phyloP scores from a whole-genome alignment of 2,888 invertebrate species.

The Listrodromus nycthemerus region DNA sequence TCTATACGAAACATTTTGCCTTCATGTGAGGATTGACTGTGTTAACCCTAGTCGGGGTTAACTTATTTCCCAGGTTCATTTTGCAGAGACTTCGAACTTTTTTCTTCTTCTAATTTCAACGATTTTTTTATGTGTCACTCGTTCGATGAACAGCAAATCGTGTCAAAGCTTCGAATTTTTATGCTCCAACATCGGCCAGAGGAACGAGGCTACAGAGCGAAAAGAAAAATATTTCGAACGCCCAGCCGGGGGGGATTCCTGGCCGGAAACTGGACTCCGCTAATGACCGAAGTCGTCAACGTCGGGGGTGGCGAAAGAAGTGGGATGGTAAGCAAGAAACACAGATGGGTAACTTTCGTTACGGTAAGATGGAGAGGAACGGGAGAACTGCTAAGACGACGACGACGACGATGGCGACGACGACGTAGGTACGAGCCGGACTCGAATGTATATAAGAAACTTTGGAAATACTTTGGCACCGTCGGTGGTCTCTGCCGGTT shows the following conservation, averaged over 20 bases:
- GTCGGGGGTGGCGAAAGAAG: conserved; percentile 43
- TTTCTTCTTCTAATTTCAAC: background rate
- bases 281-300: conserved; percentile 68
- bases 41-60: background rate
- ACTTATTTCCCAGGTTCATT: background rate
- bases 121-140: conserved; percentile 25
- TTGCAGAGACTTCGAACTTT: background rate
- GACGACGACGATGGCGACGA: conserved; percentile 68
- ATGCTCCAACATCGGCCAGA: conserved; percentile 12
- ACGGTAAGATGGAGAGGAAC: conserved; percentile 31
- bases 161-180: conserved; percentile 23
- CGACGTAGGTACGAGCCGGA: conserved; percentile 63
- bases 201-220: conserved; percentile 18
- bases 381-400: conserved; percentile 32
- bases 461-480: conserved; percentile 65
- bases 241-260: conserved; percentile 37
- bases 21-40: background rate
- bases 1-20: background rate
- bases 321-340: conserved; percentile 55
- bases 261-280: conserved; percentile 61
- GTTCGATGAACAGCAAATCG: conserved; percentile 24
- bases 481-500: conserved; percentile 52
- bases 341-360: conserved; percentile 63
- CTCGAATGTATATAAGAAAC: conserved; percentile 68
- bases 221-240: conserved; percentile 7